These are phyloP conservation scores for Archivesica marissinica DNA, from an alignment of 1,140 invertebrate genomes.

Conservation along the genomic window DNA sequence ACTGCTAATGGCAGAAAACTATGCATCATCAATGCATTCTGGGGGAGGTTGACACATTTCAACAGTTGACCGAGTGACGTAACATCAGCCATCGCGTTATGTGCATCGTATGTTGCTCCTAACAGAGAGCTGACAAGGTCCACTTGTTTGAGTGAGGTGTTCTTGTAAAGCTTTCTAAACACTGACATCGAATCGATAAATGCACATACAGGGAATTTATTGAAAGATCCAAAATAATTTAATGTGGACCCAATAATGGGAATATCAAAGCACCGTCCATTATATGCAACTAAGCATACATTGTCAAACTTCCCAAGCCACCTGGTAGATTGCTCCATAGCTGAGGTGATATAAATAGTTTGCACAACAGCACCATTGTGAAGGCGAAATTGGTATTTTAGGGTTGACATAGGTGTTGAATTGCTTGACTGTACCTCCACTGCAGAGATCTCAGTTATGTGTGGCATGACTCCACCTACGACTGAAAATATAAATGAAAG, in stretches of 20 bases:
- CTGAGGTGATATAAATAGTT: not conserved
- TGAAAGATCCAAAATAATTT: not conserved
- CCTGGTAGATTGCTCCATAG: not conserved
- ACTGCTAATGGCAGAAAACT: constrained; percentile 10
- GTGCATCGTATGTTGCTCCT: constrained; percentile 25
- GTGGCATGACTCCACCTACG: constrained; percentile 5
- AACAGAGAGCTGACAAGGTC: not conserved
- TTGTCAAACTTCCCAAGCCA: constrained; percentile 9
- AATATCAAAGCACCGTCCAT: too few species aligned
- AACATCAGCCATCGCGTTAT: constrained; percentile 45
- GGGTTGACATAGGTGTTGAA: not conserved
- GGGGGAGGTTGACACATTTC: not conserved
- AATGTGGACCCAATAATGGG: not conserved
- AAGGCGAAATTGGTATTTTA: not conserved
- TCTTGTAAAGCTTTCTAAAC: constrained; percentile 29
- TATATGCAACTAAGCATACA: constrained; percentile 21
- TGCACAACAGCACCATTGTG: not conserved
- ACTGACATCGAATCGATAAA: constrained; percentile 15
- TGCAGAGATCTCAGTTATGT: constrained; percentile 48
- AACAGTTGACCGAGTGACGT: not conserved
- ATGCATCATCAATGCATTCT: not conserved
- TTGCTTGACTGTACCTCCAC: not conserved
- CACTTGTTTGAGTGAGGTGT: constrained; percentile 5
- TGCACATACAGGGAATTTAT: not conserved
- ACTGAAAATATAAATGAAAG: constrained; percentile 47